These are phyloP conservation scores for Catocala nupta DNA, from an alignment of 2,888 invertebrate species.

Conservation along the genomic window DNA sequence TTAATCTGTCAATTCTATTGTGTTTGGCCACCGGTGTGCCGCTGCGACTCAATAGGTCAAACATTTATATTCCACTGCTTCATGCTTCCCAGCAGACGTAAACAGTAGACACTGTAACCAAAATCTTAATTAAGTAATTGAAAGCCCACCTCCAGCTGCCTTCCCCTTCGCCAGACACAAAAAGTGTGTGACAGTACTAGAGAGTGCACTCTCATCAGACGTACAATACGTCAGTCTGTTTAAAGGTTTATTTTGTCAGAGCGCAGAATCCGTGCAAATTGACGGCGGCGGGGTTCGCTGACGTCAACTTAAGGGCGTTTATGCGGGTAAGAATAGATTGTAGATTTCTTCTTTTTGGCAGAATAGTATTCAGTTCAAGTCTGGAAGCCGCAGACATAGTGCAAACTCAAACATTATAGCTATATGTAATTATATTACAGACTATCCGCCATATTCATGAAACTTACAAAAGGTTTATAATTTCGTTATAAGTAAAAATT, in stretches of 20 bases:
- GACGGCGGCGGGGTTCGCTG: conserved; percentile 68
- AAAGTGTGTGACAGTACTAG: not conserved
- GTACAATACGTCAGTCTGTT: not conserved
- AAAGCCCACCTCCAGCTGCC: not conserved
- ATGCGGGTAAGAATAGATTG: conserved; percentile 56
- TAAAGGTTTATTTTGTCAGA: conserved; percentile 44
- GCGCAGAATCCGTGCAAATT: conserved; percentile 68
- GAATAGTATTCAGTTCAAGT: no score
- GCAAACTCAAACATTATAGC: no score
- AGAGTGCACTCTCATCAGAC: conserved; percentile 4
- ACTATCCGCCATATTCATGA: no score
- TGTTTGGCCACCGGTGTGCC: no score
- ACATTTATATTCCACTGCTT: not conserved
- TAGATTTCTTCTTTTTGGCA: not conserved
- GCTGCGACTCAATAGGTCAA: no score
- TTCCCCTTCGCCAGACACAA: not conserved
- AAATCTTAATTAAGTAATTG: conserved; percentile 3
- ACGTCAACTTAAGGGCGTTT: conserved; percentile 69
- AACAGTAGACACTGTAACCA: no score
- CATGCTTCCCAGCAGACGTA: not conserved
- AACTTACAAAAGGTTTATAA: no score
- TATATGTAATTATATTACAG: no score
- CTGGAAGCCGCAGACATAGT: no score
- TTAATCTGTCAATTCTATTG: no score
- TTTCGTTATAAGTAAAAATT: no score